phyloP scores from a whole-genome alignment of 2,797 vertebrate genomes.

The Sitta carolinensis region DNA sequence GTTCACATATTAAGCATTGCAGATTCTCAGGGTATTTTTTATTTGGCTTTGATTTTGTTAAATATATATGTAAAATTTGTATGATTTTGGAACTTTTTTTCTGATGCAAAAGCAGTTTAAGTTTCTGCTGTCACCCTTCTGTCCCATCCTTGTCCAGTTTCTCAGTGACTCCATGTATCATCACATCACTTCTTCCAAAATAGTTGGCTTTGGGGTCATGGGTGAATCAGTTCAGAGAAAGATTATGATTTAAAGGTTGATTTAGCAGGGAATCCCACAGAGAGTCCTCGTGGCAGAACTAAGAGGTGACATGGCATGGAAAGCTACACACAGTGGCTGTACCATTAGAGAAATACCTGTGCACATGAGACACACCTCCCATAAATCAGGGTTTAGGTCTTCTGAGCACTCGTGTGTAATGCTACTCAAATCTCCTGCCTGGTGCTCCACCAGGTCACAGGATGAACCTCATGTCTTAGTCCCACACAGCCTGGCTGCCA shows the following conservation, averaged over 20 bases:
- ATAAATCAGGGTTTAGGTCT: not conserved
- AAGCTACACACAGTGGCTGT: not conserved
- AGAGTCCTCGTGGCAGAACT: not conserved
- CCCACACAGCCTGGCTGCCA: not conserved
- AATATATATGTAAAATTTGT: not conserved
- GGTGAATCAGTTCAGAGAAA: not conserved
- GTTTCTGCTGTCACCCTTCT: not conserved
- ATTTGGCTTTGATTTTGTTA: not conserved
- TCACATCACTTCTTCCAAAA: not conserved
- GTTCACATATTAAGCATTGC: not conserved
- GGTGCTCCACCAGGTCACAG: not conserved
- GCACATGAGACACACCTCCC: rapidly evolving
- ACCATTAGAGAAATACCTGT: not conserved
- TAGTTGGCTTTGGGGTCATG: not conserved
- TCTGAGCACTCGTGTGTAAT: not conserved
- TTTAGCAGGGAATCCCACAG: not conserved
- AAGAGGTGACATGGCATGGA: not conserved
- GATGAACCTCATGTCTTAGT: not conserved
- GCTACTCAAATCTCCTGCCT: not conserved
- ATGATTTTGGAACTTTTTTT: not conserved
- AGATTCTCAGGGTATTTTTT: not conserved
- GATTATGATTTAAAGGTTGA: not conserved
- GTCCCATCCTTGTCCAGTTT: not conserved
- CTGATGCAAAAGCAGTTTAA: not conserved
- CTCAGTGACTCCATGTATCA: not conserved